These are phyloP conservation scores for Melanotaenia trifasciata DNA, from an alignment of 2,797 vertebrate species.

Conservation along the genomic window DNA sequence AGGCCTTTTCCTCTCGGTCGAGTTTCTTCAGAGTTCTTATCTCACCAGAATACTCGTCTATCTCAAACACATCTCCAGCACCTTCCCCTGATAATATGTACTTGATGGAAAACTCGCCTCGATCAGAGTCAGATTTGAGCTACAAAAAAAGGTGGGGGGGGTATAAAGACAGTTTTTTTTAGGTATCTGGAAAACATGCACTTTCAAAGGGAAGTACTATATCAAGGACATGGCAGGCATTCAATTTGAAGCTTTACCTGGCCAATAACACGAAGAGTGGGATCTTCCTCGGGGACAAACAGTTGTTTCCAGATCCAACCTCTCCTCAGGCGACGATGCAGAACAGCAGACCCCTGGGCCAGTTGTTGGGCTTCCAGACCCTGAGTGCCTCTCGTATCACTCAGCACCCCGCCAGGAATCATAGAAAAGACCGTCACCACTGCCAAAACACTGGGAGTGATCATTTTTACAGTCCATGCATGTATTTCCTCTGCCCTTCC, in stretches of 20 bases:
- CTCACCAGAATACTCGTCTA: constrained; percentile 86
- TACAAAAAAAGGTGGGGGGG: constrained; percentile 55
- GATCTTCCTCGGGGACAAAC: constrained; percentile 89
- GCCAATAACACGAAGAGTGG: constrained; percentile 82
- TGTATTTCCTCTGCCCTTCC: constrained; percentile 55
- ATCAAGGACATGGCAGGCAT: constrained; percentile 71
- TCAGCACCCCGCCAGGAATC: constrained; percentile 67
- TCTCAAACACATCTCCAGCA: constrained; percentile 86
- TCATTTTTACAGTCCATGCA: constrained; percentile 71
- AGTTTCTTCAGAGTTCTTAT: constrained; percentile 86
- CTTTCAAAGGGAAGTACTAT: constrained; percentile 48
- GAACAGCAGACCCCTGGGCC: constrained; percentile 56
- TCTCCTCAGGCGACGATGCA: constrained; percentile 82
- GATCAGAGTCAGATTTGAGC: constrained; percentile 89
- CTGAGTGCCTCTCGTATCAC: constrained; percentile 60
- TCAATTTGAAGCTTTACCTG: constrained; percentile 85
- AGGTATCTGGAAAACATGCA: constrained; percentile 23
- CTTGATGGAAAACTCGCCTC: constrained; percentile 81
- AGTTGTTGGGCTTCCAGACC: constrained; percentile 61
- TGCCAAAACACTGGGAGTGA: constrained; percentile 70
- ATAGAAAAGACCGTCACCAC: constrained; percentile 67
- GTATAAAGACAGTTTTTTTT: neutral
- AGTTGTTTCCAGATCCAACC: constrained; percentile 90
- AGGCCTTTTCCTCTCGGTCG: constrained; percentile 90
- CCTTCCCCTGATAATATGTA: constrained; percentile 90